A percentile compares a stretch with the other conserved stretches of the same genome.
Conservation (phyloP, 2,888 invertebrate genomes). For the Drosophila fulvimacula region DNA sequence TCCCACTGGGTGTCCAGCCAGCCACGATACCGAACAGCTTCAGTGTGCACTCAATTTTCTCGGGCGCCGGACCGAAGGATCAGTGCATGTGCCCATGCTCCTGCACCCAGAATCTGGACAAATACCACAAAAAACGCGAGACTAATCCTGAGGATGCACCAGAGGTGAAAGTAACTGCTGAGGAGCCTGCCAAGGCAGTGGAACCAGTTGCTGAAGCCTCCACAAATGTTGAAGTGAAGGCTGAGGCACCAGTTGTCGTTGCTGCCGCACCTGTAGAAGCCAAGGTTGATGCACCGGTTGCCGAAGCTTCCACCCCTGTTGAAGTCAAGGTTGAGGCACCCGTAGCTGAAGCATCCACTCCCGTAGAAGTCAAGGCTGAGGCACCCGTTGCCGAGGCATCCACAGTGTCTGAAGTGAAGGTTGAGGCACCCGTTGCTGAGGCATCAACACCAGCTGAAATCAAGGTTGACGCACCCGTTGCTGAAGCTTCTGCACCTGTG, state of each 20-base stretch:
- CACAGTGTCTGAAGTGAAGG: slow-evolving; percentile 32
- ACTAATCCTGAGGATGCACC: slow-evolving; percentile 40
- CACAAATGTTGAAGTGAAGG: slow-evolving; percentile 22
- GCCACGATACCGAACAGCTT: slow-evolving; percentile 76
- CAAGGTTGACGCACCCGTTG: slow-evolving; percentile 28
- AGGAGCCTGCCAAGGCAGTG: slow-evolving; percentile 28
- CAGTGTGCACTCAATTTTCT: slow-evolving; percentile 74
- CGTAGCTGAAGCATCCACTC: slow-evolving; percentile 7
- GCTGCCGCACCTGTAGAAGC: slow-evolving; percentile 34
- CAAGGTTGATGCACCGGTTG: slow-evolving; percentile 33
- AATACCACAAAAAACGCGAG: slow-evolving; percentile 77
- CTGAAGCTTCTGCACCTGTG: slow-evolving; percentile 28
- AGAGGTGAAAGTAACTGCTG: slow-evolving; percentile 16
- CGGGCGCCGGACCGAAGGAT: slow-evolving; percentile 74
- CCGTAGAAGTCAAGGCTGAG: slow-evolving; percentile 24
- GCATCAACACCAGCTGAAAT: slow-evolving; percentile 18
- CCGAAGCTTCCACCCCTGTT: background rate
- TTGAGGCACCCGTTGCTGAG: slow-evolving; percentile 24
- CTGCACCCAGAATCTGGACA: slow-evolving; percentile 82
- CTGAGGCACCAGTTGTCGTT: slow-evolving; percentile 22
- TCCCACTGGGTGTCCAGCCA: slow-evolving; percentile 82
- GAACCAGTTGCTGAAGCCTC: slow-evolving; percentile 22
- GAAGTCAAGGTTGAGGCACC: slow-evolving; percentile 15
- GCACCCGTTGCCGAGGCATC: slow-evolving; percentile 27
- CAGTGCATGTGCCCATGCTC: slow-evolving; percentile 84